These are phyloP conservation scores for Coptotermes formosanus DNA, from an alignment of 1,140 invertebrate species.

Conservation along the genomic window DNA sequence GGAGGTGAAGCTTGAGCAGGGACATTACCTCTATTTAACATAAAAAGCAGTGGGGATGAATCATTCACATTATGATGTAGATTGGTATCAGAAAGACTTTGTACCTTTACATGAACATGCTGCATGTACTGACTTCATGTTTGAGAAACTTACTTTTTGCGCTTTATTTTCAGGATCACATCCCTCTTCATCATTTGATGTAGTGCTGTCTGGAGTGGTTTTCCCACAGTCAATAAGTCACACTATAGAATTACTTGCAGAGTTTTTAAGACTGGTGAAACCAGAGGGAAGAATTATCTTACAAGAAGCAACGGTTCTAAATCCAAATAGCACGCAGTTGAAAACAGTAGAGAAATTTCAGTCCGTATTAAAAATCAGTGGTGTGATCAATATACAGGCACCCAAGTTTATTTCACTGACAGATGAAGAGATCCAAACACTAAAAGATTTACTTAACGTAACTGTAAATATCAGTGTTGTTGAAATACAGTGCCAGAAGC, in stretches of 20 bases:
- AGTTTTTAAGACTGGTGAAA: constrained; percentile 57
- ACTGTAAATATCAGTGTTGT: constrained; percentile 38
- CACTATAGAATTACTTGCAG: constrained; percentile 51
- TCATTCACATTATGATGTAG: not conserved
- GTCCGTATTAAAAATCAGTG: constrained; percentile 60
- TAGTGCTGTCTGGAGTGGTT: constrained; percentile 57
- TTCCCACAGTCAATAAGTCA: constrained; percentile 47
- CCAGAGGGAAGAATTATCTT: constrained; percentile 52
- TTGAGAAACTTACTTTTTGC: not conserved
- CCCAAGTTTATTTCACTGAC: not conserved
- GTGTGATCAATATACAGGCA: constrained; percentile 57
- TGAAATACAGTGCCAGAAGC: constrained; percentile 58
- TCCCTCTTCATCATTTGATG: constrained; percentile 55
- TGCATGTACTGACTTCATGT: no score
- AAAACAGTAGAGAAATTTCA: constrained; percentile 44
- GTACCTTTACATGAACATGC: no score
- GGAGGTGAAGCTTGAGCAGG: not conserved
- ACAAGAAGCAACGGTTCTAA: constrained; percentile 36
- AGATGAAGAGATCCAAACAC: not conserved
- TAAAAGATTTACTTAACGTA: not conserved
- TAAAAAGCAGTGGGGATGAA: not conserved
- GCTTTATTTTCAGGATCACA: constrained; percentile 49
- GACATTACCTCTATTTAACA: not conserved
- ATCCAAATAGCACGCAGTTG: constrained; percentile 43
- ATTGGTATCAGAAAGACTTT: not conserved